Conservation (phyloP, 2,113 vertebrate genomes). For the Indicator indicator region DNA sequence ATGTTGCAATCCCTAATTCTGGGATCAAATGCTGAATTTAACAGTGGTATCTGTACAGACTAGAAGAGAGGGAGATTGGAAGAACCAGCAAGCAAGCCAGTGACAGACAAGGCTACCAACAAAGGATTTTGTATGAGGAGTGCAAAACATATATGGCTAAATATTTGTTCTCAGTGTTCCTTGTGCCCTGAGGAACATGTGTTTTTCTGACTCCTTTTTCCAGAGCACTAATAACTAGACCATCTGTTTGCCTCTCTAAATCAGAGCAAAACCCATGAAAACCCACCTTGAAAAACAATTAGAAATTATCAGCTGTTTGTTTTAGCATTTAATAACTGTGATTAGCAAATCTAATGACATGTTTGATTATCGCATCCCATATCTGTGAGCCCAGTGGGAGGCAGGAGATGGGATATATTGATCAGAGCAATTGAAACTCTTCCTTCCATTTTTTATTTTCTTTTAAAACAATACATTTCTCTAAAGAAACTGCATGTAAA, state of each 20-base stretch:
- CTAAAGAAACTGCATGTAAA: background rate
- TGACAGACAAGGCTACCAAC: background rate
- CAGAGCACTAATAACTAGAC: constrained; percentile 46
- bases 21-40: background rate
- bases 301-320: constrained; percentile 56
- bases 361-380: constrained; percentile 44
- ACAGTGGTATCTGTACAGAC: background rate
- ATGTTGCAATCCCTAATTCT: background rate
- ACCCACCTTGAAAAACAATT: constrained; percentile 52
- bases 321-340: constrained; percentile 62
- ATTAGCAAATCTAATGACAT: constrained; percentile 55
- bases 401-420: background rate
- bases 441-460: background rate
- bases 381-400: constrained; percentile 2
- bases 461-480: background rate
- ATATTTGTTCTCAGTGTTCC: constrained; percentile 41
- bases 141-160: background rate
- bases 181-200: constrained; percentile 32
- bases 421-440: constrained; percentile 10
- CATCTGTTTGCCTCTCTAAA: constrained; percentile 60
- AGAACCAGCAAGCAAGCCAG: background rate
- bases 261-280: constrained; percentile 52
- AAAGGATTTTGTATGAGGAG: background rate
- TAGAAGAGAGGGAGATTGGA: background rate
- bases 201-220: constrained; percentile 33